Base-by-base conservation (phyloP, 1,140 invertebrate genomes). In the Trachymyrmex septentrionalis region DNA sequence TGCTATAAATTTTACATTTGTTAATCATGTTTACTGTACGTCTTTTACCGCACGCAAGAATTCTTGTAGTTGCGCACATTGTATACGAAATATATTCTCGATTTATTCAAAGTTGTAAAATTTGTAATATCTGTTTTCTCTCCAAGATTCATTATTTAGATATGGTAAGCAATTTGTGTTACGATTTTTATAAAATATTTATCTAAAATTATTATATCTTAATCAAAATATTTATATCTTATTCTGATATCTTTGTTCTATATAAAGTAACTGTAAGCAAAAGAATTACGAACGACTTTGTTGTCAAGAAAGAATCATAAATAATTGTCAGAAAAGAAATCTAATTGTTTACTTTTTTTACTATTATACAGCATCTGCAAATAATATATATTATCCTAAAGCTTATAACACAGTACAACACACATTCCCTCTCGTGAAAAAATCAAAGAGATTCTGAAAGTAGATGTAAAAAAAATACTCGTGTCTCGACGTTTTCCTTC, bases 1-100 rank as follows among this genome's bases (percentile, higher is more conserved):
- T 66, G 34, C 34, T 21, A 59, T 64, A 63, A 85, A 44, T 76
- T 69, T 53, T 50, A 38, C 44, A 78, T 78, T 67, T 84, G 67
- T 88, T 89, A 44, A 86, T 72, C 12, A 19, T 38, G 53, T 34
- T 57, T 73, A 66, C 10, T 84, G 67, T 27, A 27, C 0, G 59
- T 77, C 21, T 27, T 48, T 72, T 73, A 0, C 14, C 44, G n/a
- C 44, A 78, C 66, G 30, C 82, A 63, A 69, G 64, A 88, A 44
- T 77, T 67, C n/a, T 73, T 48, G 21, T 80, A 27, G 19, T 24
- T 69, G 3, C 9, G 34, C 64, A 81, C 48, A 44, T 69, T 81
- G 19, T 81, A 81, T 44, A 64, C 19, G 19, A 80, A 21, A 50
- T 66, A 48, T 19, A 88, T 44, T 76, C 34, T 34, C 10, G 50